Evolutionary conservation across 2,113 vertebrate genomes (phyloP), one percentile per base, ranked within the genome.

Genomic region (Plotosus lineatus): DNA sequence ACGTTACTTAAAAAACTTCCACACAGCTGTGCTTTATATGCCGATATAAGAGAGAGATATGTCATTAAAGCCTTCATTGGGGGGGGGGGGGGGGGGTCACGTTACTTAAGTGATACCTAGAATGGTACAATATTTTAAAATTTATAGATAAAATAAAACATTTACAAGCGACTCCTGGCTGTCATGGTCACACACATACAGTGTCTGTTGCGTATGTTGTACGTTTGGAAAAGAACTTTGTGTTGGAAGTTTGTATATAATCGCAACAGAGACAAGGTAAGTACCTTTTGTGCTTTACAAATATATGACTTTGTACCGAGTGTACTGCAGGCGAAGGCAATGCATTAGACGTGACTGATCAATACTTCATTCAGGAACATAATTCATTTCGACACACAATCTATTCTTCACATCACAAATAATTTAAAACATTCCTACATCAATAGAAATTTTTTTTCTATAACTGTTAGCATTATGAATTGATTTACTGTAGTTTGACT

Each of bases 221-320:
- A 28, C 3, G 3, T 33, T 17, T 33, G 38, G 78, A 79, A 73
- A 68, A 78, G 60, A 63, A 63, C 71, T 75, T 80, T 14, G 2
- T 63, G 80, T 40, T 15, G 86, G 36, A 87, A 84, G 79, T 90
- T 85, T 88, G 88, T 87, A 89, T 55, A 33, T 78, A 82, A 42
- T 63, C 38, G 78, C 83, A 69, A 85, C 83, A 87, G 92, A 92
- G 92, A 90, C 90, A 40, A 86, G 42, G 82, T 28, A 28, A 66
- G 84, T 80, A 36, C 75, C n/a, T 61, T 78, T 40, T 92, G 91
- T 92, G 91, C 91, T 90, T 89, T 81, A 86, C 82, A 83, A 82
- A 76, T 55, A 79, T 80, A 44, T 11, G 26, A 72, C 48, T 60
- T 80, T 75, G 89, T 92, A 92, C 91, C 92, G n/a, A n/a, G n/a